These are phyloP conservation scores for Ichneumon xanthorius DNA, from an alignment of 2,888 invertebrate species.

Conservation along the genomic window DNA sequence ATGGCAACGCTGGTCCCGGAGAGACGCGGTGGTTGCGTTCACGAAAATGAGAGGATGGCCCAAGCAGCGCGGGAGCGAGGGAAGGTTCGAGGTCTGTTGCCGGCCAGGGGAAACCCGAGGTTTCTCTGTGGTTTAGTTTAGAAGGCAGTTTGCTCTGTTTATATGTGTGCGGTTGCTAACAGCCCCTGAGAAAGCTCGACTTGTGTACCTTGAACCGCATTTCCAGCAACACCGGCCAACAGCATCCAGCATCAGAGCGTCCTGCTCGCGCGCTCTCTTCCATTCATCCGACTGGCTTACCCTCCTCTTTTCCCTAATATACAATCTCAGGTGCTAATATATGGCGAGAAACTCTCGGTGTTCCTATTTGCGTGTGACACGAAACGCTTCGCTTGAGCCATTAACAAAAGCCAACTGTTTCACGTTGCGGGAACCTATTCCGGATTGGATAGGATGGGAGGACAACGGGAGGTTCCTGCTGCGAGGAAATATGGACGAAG, in stretches of 20 bases:
- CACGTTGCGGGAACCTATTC: not conserved
- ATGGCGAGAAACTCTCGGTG: conserved; percentile 11
- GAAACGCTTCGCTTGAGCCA: not conserved
- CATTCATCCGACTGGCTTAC: conserved; percentile 25
- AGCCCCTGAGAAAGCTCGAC: conserved; percentile 68
- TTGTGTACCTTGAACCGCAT: conserved; percentile 70
- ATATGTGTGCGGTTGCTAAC: conserved; percentile 78
- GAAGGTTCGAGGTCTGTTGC: conserved; percentile 59
- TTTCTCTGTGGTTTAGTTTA: conserved; percentile 78
- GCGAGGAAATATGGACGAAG: not conserved
- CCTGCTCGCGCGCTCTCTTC: conserved; percentile 37
- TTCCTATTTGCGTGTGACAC: not conserved
- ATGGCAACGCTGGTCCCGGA: conserved; percentile 41
- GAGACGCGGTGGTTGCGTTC: conserved; percentile 50
- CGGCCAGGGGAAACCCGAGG: conserved; percentile 66
- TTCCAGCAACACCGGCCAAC: conserved; percentile 58
- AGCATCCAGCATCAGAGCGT: conserved; percentile 28
- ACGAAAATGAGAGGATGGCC: conserved; percentile 73
- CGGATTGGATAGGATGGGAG: not conserved
- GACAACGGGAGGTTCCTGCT: not conserved
- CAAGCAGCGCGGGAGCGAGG: conserved; percentile 15
- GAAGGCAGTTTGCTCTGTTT: conserved; percentile 80
- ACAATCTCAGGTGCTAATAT: conserved; percentile 19
- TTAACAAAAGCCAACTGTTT: conserved; percentile 3
- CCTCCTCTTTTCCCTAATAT: conserved; percentile 12